Base-by-base conservation (phyloP, 2,797 vertebrate species). In the Cirrhinus molitorella region DNA sequence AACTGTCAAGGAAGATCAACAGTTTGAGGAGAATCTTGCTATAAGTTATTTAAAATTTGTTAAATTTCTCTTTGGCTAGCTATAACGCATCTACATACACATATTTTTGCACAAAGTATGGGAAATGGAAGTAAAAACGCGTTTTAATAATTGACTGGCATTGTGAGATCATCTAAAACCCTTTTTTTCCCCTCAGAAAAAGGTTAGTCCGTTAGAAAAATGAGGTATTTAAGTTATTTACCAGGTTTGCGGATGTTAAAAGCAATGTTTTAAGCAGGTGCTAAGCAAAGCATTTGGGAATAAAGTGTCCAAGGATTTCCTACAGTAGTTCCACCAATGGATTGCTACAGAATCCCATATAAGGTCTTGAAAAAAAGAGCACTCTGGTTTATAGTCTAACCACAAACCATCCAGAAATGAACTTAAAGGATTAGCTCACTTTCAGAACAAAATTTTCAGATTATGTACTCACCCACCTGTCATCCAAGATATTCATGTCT, bases 171-270 rank as follows among this genome's bases (percentile, higher is more conserved):
- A 13, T 37, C 55, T 61, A 47, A 79, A 53, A 28, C 4, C 14
- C 51, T 37, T 13, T 23, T 34, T 40, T 59, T 31, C 83, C n/a
- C n/a, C n/a, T 65, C 57, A 43, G 83, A 80, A 90, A 89, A 86
- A 88, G 45, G 88, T 93, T 93, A 91, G 91, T 63, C 12, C 63
- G 88, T 91, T 86, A 91, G 86, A 75, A 70, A 57, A 73, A 16
- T 17, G 11, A 23, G 31, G 9, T 13, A n/a, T 4, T 53, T 49
- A 45, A 61, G 23, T 16, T 28, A n/a, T 4, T 53, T 40, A 45
- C 51, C 37, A 53, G n/a, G 37, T 16, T 21, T 68, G 23, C 37
- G 47, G 25, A 45, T 12, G 19, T 23, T 21, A 40, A 11, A 34
- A 34, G 31, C 31, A 34, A 17, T 51, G 57, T 16, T 28, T 23